These are phyloP conservation scores for Telmatochromis sp. DNA, from an alignment of 2,113 vertebrate genomes.

Conservation along the genomic window DNA sequence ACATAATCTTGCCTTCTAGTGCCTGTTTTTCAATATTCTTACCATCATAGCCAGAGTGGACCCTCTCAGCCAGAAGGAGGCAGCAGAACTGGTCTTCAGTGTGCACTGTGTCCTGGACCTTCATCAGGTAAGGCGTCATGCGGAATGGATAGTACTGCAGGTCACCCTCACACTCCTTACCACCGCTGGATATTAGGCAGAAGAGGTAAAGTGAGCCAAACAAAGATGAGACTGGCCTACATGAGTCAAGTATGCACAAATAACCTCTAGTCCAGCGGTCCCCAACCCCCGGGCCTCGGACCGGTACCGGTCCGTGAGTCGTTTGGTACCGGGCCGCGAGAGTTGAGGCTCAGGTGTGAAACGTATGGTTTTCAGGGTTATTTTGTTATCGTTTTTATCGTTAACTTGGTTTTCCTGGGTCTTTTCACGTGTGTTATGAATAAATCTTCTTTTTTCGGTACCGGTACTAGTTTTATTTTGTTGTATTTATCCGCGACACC, in stretches of 20 bases:
- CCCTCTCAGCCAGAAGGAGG: constrained; percentile 88
- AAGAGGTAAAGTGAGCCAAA: background rate
- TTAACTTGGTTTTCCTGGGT: no score
- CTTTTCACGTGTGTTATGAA: no score
- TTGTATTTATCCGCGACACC: no score
- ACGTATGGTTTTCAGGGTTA: no score
- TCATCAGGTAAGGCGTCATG: constrained; percentile 91
- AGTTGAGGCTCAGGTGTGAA: no score
- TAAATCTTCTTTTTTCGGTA: no score
- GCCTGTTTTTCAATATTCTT: background rate
- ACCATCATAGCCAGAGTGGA: constrained; percentile 97
- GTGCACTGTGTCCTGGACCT: constrained; percentile 75
- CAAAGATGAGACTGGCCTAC: background rate
- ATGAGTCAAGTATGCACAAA: background rate
- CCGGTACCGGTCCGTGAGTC: no score
- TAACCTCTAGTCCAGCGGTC: background rate
- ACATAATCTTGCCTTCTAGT: background rate
- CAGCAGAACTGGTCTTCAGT: constrained; percentile 86
- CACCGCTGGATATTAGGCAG: constrained; percentile 57
- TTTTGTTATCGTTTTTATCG: no score
- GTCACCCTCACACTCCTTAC: constrained; percentile 71
- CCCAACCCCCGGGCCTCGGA: no score
- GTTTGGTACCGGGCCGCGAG: no score
- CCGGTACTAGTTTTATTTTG: no score
- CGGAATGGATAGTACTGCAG: constrained; percentile 85